A percentile compares a stretch with the other conserved stretches of the same genome.
Conservation (phyloP, 2,888 invertebrate genomes). For the Ophioninae sp. region DNA sequence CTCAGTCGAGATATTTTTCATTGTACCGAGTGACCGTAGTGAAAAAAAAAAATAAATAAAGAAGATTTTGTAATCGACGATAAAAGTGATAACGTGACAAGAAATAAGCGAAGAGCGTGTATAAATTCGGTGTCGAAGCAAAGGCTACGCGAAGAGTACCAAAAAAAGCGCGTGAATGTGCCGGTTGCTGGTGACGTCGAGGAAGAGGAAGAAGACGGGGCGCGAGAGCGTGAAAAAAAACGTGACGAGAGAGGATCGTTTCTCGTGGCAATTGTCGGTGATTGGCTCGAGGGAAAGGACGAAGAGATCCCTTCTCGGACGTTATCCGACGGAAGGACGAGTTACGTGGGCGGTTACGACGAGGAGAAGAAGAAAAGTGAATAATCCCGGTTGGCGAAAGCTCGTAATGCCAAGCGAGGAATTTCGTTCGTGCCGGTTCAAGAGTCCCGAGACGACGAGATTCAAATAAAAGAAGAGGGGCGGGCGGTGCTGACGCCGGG, state of each 20-base stretch:
- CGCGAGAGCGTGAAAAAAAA: slow-evolving; percentile 27
- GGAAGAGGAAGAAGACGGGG: slow-evolving; percentile 58
- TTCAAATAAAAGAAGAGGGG: slow-evolving; percentile 51
- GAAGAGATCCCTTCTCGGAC: slow-evolving; percentile 25
- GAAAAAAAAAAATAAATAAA: too few species aligned
- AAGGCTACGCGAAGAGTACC: background rate
- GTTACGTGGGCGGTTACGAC: background rate
- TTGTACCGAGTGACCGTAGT: too few species aligned
- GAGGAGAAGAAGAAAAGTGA: slow-evolving; percentile 1
- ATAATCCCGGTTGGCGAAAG: background rate
- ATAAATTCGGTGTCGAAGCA: slow-evolving; percentile 1
- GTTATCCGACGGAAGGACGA: slow-evolving; percentile 14
- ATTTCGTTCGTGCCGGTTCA: slow-evolving; percentile 63
- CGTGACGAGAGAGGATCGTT: slow-evolving; percentile 3
- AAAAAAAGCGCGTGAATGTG: slow-evolving; percentile 61
- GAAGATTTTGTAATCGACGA: too few species aligned
- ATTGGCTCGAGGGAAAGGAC: slow-evolving; percentile 22
- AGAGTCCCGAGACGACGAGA: slow-evolving; percentile 57
- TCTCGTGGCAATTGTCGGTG: slow-evolving; percentile 9
- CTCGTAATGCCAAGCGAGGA: slow-evolving; percentile 56
- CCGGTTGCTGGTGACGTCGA: slow-evolving; percentile 58
- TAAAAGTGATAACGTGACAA: background rate
- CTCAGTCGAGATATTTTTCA: too few species aligned
- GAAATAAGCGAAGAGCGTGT: background rate
- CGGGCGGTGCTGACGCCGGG: slow-evolving; percentile 10